Evolutionary conservation across 2,888 invertebrate genomes (phyloP), one percentile per base, ranked within the genome.

Genomic region (Tachina lurida): DNA sequence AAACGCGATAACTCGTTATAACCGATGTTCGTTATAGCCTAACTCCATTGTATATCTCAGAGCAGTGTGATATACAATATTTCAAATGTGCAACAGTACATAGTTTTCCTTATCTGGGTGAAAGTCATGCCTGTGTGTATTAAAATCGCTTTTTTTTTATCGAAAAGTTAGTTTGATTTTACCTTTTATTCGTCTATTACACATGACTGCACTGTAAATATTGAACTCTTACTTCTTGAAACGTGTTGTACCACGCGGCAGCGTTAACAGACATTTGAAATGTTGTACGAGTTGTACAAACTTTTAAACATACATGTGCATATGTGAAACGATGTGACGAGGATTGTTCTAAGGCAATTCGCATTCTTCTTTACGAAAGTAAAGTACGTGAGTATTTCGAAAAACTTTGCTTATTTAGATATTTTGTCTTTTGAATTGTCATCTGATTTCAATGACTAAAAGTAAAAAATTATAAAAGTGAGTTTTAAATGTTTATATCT

Each of bases 191-290:
- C 65, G 19, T 43, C 52, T 52, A 71, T 58, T 77, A 76, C 77
- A 77, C 76, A 83, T 77, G 82, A 83, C 63, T 83, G 77, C 58
- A 73, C 54, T 83, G 77, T 83, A 77, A 83, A 77, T 83, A 83
- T 83, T 73, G 77, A 77, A 83, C 77, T 83, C 73, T 77, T 77
- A 67, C 56, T 47, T 31, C 62, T 62, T 62, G 10, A 62, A 71
- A 60, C 52, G 52, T 39, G 12, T 52, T n/a, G 45, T 67, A 54
- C 81, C 70, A 68, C 54, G 7, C 52, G 54, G 10, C 49, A 45
- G 65, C 73, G 45, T 73, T 49, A 71, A 58, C 63, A 76, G 70
- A 60, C 67, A 81, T 60, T 15, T 81, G 67, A 71, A 58, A 58
- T 65, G 49, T 71, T 79, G 56, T 19, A 56, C 70, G 41, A 65